phyloP scores from a whole-genome alignment of 2,113 vertebrate species.

The Mus musculus region GRCm39 chr5:9745501-9746000 shows the following conservation, averaged over 20 bases:
- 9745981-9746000: not conserved
- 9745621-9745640: not conserved
- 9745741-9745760: too few species aligned
- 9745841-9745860: not conserved
- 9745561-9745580: not conserved
- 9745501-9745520: not conserved
- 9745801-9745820: not conserved
- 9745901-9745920: not conserved
- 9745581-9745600: not conserved
- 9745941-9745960: not conserved
- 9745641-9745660: not conserved
- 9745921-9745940: not conserved
- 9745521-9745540: slow-evolving; percentile 4
- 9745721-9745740: not conserved
- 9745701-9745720: not conserved
- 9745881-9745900: not conserved
- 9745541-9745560: slow-evolving; percentile 18
- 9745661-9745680: not conserved
- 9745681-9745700: not conserved
- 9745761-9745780: not conserved
- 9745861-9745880: not conserved
- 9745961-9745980: not conserved
- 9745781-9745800: fast-evolving
- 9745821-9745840: not conserved
- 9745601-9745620: slow-evolving; percentile 1